Base-by-base conservation (phyloP, 1,140 invertebrate genomes). In the Lutraria rhynchaena region DNA sequence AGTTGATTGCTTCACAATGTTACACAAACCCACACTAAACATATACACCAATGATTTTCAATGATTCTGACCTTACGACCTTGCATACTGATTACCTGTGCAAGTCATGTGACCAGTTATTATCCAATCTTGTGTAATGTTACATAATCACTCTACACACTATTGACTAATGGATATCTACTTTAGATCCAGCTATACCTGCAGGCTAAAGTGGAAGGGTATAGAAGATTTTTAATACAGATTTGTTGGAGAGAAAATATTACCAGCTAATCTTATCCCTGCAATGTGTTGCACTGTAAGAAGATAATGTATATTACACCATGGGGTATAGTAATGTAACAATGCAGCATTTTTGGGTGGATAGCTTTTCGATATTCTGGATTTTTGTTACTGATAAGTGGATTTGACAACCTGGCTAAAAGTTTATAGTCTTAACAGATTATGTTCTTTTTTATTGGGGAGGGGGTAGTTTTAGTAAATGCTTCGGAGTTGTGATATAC, bases 1-100 rank as follows among this genome's bases (percentile, higher is more conserved):
- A 67, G 46, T 67, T 33, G 46, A 49, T 77, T 31, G 37, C 60
- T 63, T 67, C 37, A 37, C 75, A 77, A 77, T 77, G 35, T 77
- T 77, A 67, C 60, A 53, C 75, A 77, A 77, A 51, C 55, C 58
- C 58, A 61, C 57, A 60, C 55, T 60, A 44, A 35, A 58, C 49
- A 61, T 31, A 75, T 61, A 75, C 55, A 75, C 75, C 75, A 77
- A 77, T 77, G 61, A 63, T 67, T 67, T 77, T 77, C 75, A 65
- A 77, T 77, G 46, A 65, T 41, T 65, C 75, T 77, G 75, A 77
- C 75, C 75, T 37, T 75, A 55, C 41, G 61, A 77, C 75, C 75
- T 67, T 77, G 61, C 75, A 77, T 77, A 63, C 60, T 63, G 57
- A 60, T 77, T 60, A 57, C 75, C 35, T 55, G 60, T 22, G 7